Conservation (phyloP, 2,888 invertebrate genomes). For the Agrochola macilenta region DNA sequence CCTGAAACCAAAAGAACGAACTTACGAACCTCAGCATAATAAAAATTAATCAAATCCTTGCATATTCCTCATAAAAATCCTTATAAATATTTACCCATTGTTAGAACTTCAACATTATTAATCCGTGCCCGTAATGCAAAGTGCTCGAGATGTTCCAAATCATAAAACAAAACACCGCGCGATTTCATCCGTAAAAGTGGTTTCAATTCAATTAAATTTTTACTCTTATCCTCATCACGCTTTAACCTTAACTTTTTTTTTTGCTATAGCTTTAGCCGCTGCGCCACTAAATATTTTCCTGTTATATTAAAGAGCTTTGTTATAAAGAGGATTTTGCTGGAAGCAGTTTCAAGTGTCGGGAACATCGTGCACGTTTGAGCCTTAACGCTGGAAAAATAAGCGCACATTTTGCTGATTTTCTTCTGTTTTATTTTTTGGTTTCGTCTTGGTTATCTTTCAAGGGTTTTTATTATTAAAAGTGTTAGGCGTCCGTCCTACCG, state of each 20-base stretch:
- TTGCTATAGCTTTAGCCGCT: slow-evolving; percentile 36
- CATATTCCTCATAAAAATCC: slow-evolving; percentile 34
- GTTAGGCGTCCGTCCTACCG: not conserved
- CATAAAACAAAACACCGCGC: slow-evolving; percentile 52
- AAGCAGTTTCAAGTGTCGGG: slow-evolving; percentile 57
- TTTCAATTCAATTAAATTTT: slow-evolving; percentile 57
- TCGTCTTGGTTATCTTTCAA: not conserved
- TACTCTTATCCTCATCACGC: slow-evolving; percentile 20
- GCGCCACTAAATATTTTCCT: slow-evolving; percentile 41
- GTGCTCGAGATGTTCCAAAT: slow-evolving; percentile 29
- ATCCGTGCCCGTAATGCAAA: slow-evolving; percentile 33
- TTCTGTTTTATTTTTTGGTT: slow-evolving; percentile 10
- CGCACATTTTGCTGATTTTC: slow-evolving; percentile 31
- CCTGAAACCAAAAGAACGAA: not conserved
- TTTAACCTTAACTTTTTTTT: slow-evolving; percentile 21
- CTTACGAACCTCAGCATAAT: not conserved
- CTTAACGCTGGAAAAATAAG: slow-evolving; percentile 54
- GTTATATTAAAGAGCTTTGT: slow-evolving; percentile 65
- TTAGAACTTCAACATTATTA: slow-evolving; percentile 43
- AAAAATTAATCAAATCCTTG: slow-evolving; percentile 28
- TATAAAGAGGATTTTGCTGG: slow-evolving; percentile 60
- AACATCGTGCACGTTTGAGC: slow-evolving; percentile 43
- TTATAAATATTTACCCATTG: slow-evolving; percentile 51
- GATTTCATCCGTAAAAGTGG: slow-evolving; percentile 53
- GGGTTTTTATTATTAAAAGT: too few relatives aligned